phyloP scores from a whole-genome alignment of 1,140 invertebrate genomes.

The Saccostrea cuccullata region DNA sequence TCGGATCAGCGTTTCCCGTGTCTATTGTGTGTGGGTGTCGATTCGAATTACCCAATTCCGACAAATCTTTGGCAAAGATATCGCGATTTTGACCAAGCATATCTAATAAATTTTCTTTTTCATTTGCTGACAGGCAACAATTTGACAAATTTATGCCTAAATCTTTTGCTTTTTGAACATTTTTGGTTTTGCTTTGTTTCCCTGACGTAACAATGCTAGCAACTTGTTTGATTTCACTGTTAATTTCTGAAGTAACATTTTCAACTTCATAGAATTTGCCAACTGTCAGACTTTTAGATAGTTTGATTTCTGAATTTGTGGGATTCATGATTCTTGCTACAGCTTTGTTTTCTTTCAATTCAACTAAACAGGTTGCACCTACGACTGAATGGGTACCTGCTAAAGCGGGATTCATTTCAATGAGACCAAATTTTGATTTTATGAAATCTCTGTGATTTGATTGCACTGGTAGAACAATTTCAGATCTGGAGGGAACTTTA shows the following conservation, averaged over 20 bases:
- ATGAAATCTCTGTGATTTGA: not conserved
- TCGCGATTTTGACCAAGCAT: conserved; percentile 48
- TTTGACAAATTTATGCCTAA: not conserved
- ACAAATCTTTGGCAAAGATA: conserved; percentile 58
- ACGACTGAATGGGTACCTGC: too few species aligned
- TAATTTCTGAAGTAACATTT: conserved; percentile 2
- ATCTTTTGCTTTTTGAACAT: conserved; percentile 12
- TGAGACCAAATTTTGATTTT: not conserved
- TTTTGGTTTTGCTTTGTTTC: too few species aligned
- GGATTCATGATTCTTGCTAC: not conserved
- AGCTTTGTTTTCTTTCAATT: not conserved
- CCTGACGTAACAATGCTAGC: too few species aligned
- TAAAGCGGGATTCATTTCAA: not conserved
- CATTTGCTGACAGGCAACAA: not conserved
- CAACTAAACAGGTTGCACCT: not conserved
- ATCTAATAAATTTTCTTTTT: not conserved
- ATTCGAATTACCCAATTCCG: conserved; percentile 48
- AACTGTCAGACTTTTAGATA: not conserved
- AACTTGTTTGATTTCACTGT: not conserved
- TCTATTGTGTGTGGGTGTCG: conserved; percentile 34
- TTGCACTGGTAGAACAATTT: not conserved
- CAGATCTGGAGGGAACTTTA: not conserved
- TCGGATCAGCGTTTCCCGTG: not conserved
- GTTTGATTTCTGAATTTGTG: not conserved
- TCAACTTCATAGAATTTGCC: not conserved